phyloP scores from a whole-genome alignment of 1,140 invertebrate species.

The Leptonema lineaticorne region DNA sequence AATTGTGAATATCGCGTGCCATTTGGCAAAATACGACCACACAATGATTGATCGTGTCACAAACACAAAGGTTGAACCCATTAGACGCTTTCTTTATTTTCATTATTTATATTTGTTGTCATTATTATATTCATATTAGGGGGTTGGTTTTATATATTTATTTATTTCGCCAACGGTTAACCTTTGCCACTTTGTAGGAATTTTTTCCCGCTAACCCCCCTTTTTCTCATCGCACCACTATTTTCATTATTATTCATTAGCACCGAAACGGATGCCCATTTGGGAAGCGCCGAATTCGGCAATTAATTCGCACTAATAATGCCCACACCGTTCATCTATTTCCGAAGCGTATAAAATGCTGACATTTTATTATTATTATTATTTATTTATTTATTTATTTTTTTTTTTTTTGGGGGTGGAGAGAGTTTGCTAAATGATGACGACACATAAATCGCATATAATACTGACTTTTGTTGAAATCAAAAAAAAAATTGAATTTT shows the following conservation, averaged over 20 bases:
- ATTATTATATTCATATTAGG: neutral
- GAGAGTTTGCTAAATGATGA: too few species aligned
- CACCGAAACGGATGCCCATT: neutral
- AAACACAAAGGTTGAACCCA: slow-evolving; percentile 11
- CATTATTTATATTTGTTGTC: neutral
- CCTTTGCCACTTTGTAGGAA: neutral
- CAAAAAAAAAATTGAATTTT: too few species aligned
- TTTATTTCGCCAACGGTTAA: too few species aligned
- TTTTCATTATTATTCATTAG: slow-evolving; percentile 1
- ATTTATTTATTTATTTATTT: too few species aligned
- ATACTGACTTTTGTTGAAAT: too few species aligned
- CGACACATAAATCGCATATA: too few species aligned
- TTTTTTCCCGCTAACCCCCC: neutral
- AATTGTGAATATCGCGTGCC: neutral
- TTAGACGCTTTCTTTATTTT: slow-evolving; percentile 1
- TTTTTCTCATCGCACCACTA: neutral
- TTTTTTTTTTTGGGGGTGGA: too few species aligned
- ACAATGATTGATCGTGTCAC: neutral
- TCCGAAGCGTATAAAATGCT: neutral
- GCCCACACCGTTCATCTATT: neutral
- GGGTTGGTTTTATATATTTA: neutral
- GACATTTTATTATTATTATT: too few species aligned
- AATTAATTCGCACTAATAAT: slow-evolving; percentile 2
- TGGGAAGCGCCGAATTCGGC: neutral
- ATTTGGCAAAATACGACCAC: neutral